Base-by-base conservation (phyloP, 1,140 invertebrate genomes). In the Dendrolimus kikuchii region DNA sequence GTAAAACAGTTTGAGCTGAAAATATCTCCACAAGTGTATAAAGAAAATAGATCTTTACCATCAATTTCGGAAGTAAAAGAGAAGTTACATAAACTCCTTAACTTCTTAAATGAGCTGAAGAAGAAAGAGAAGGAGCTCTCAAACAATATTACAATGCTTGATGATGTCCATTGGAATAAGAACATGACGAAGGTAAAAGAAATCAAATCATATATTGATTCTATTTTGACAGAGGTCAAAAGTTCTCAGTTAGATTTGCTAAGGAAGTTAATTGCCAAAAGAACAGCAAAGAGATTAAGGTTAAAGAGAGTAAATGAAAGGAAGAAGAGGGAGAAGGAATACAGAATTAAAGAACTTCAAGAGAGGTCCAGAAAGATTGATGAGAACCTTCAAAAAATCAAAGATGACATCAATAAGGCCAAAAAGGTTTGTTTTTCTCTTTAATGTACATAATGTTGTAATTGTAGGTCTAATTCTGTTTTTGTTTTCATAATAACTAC, bases 361-460 rank as follows among this genome's bases (percentile, higher is more conserved):
- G 84, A 80, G 78, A 80, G 70, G 69, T 88, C 71, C 64, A 80
- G 87, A 73, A 85, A 87, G 64, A 93, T 91, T 68, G 89, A 89
- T 89, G 88, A 90, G 69, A 93, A 88, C 88, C 79, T 89, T 57
- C 88, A 77, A 69, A 89, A 86, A 64, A 89, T 90, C 61, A 88
- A 91, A 64, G 90, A 92, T 70, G 81, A 90, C 49, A 90, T 92
- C 40, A 86, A 91, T 51, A 89, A 85, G 59, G 87, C 88, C 46
- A 92, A 92, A 78, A 83, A 89, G 85, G 90, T 91, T 7, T 36
- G 1, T 39, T 38, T 38, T 37, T 36, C 42, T 8, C 5, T 46
- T 42, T 42, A 42, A 10, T 41, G 23, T 7, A 9, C 7, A 40
- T 10, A 47, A 40, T 55, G 7, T 47, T 51, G 41, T n/a, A n/a